Evolutionary conservation across 2,797 vertebrate genomes (phyloP), one percentile per base, ranked within the genome.

Genomic region (Heteromormyrus szaboi): DNA sequence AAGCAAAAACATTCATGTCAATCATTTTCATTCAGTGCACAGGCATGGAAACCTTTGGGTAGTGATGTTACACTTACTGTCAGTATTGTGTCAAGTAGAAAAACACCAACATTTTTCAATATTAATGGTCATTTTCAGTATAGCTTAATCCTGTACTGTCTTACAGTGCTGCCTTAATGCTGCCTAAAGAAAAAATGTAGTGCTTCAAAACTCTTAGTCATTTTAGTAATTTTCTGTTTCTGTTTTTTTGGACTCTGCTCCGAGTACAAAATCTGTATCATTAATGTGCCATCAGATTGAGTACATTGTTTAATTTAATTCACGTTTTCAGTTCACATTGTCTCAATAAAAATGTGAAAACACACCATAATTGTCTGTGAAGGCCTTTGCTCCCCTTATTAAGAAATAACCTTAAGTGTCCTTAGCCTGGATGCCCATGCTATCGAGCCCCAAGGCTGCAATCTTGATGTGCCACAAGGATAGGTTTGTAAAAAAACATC

Each of bases 311-410:
- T 95, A 95, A 95, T 96, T 96, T 96, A 96, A 96, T 94, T 94
- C 92, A 94, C 95, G 93, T 94, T 94, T 72, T 89, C 76, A 88
- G 94, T 95, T 95, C 92, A 93, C 93, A 94, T 89, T 93, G 94
- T 96, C 96, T 96, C 92, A 96, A 96, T 96, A 95, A 96, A 90
- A 93, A 94, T 93, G 53, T 86, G 76, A 91, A 93, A 95, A 94
- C 87, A 90, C 85, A 86, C 84, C 84, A 79, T 81, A 17, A 56
- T 90, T 87, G 72, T 88, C 87, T 83, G 50, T 19, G 12, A 85
- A 12, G 46, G 25, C 1, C 50, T 54, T 86, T 86, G 29, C 85
- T 54, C 65, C 65, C 12, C 29, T 33, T 72, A 72, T 44, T 44
- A 41, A 44, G 6, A 8, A 3, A 44, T 79, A 79, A n/a, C 37